Evolutionary conservation across 2,888 invertebrate species (phyloP).

Genomic region (Diarsia mendica): DNA sequence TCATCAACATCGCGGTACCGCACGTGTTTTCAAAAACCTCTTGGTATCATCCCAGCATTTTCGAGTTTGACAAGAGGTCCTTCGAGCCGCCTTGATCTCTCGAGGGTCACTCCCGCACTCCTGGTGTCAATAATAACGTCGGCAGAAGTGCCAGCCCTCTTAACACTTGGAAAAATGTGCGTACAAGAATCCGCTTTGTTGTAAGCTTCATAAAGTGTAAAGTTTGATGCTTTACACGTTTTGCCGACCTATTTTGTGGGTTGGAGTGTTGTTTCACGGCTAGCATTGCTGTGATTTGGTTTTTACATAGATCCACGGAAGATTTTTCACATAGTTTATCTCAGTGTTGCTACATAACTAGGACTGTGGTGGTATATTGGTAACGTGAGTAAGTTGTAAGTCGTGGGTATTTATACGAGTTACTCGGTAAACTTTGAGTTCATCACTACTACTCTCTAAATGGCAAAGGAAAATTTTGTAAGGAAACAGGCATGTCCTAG

Average conservation of each 20-base stretch:
- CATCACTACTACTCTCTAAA: neutral
- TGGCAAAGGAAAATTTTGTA: neutral
- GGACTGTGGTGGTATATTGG: neutral
- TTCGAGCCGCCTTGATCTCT: conserved; percentile 71
- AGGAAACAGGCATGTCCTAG: neutral
- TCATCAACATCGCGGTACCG: conserved; percentile 42
- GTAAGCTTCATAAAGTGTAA: conserved; percentile 44
- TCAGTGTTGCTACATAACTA: neutral
- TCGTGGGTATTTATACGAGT: neutral
- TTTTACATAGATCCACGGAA: neutral
- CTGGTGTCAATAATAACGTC: conserved; percentile 74
- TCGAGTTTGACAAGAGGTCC: conserved; percentile 56
- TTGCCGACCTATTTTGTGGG: conserved; percentile 16
- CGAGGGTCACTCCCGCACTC: conserved; percentile 71
- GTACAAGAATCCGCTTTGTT: conserved; percentile 63
- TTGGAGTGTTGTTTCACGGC: neutral
- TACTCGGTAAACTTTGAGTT: neutral
- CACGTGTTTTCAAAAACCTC: conserved; percentile 63
- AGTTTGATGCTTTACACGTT: conserved; percentile 37
- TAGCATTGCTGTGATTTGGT: neutral
- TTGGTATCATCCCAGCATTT: conserved; percentile 51
- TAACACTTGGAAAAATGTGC: conserved; percentile 54
- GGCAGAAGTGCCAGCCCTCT: conserved; percentile 58
- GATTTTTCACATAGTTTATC: neutral
- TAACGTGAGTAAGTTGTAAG: too few species aligned